These are phyloP conservation scores for Anguilla marmorata DNA, from an alignment of 2,797 vertebrate species.

Conservation along the genomic window DNA sequence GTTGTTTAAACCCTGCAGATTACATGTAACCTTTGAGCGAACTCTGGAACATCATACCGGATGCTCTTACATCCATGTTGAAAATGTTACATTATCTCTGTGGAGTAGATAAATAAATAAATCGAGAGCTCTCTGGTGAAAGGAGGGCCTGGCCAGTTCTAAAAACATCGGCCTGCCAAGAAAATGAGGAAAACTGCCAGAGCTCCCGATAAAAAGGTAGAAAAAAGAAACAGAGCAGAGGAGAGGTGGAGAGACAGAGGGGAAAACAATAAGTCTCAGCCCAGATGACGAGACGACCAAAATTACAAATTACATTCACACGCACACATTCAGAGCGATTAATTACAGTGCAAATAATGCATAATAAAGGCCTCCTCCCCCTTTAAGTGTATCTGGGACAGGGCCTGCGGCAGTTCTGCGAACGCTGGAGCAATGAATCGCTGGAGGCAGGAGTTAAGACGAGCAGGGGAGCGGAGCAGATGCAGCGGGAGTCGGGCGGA, in stretches of 20 bases:
- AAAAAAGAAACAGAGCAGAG: neutral
- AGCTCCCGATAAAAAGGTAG: constrained; percentile 5
- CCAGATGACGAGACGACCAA: neutral
- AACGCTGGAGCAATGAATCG: constrained; percentile 6
- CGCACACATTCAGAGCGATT: neutral
- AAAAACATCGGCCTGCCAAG: neutral
- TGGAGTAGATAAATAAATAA: neutral
- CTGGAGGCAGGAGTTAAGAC: neutral
- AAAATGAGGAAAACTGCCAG: neutral
- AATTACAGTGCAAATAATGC: neutral
- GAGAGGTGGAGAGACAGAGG: neutral
- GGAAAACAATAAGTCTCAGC: neutral
- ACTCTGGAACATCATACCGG: neutral
- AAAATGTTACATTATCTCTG: constrained; percentile 1
- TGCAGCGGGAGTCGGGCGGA: neutral
- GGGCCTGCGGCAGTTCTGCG: neutral
- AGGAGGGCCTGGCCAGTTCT: neutral
- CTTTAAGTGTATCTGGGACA: neutral
- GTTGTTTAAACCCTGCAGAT: neutral
- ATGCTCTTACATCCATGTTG: neutral
- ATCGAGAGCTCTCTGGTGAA: neutral
- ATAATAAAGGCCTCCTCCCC: neutral
- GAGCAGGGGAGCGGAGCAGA: neutral
- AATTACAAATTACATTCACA: neutral
- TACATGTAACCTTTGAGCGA: neutral